Evolutionary conservation across 2,888 invertebrate species (phyloP).

Genomic region (Lycia hirtaria): DNA sequence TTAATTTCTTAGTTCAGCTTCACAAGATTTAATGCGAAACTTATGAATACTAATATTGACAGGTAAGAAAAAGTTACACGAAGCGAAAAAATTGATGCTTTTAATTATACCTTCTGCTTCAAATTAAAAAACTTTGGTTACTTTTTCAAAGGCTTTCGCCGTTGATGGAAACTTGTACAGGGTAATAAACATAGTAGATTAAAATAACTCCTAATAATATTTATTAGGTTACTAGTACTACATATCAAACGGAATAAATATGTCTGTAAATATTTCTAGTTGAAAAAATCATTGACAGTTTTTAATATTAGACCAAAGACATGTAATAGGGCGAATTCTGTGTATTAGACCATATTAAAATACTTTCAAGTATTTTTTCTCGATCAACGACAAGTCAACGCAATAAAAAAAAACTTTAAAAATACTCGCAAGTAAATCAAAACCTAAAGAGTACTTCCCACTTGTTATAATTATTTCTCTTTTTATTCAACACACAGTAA

Average conservation of each 20-base stretch:
- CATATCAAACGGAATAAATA: too few species aligned
- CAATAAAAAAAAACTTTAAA: too few species aligned
- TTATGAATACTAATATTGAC: slow-evolving; percentile 19
- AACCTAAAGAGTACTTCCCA: too few species aligned
- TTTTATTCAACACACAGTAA: slow-evolving; percentile 8
- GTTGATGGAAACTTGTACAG: background rate
- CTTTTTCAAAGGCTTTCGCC: slow-evolving; percentile 21
- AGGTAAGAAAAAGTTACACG: background rate
- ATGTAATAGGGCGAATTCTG: too few species aligned
- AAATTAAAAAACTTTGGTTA: slow-evolving; percentile 27
- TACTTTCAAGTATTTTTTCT: too few species aligned
- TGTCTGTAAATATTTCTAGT: too few species aligned
- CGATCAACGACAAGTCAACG: too few species aligned
- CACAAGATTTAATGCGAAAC: background rate
- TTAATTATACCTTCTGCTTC: slow-evolving; percentile 8
- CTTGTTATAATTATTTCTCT: slow-evolving; percentile 4
- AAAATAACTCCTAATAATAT: background rate
- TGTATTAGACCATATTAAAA: too few species aligned
- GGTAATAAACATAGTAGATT: slow-evolving; percentile 8
- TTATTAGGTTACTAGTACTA: background rate
- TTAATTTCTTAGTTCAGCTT: background rate
- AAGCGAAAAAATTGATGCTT: slow-evolving; percentile 13
- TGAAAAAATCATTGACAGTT: too few species aligned
- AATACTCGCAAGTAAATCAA: too few species aligned
- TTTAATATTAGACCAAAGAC: too few species aligned